Base-by-base conservation (phyloP, 2,888 invertebrate species). In the Sipunculus nudus region DNA sequence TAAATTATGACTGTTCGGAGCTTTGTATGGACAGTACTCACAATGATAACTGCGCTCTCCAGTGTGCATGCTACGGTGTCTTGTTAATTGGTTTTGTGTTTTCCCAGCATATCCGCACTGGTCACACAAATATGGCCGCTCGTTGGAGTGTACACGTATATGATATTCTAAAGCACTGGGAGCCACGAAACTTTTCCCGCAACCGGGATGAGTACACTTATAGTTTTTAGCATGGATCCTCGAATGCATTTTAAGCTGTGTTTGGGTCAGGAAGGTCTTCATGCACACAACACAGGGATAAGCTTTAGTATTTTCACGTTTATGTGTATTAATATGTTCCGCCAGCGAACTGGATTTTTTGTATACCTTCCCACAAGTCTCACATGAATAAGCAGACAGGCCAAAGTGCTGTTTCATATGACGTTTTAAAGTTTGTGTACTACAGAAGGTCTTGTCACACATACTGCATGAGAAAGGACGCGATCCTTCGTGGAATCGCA, bases 91-190 rank as follows among this genome's bases (percentile, higher is more conserved):
- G 32, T 75, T 75, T 38, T 74, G 75, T 2, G 78, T 78, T 41
- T 73, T 74, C 1, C 78, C 77, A 0, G 92, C 91, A 83, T 94
- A 94, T 70, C 88, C 89, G 85, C 94, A 95, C 54, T 92, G 89
- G 52, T 89, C 89, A 78, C 94, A 95, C 73, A 91, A 89, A 84
- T 92, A 94, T 0, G 93, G 93, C 78, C 92, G 74, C 39, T 76
- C 78, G 64, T 91, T 91, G 61, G 92, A 93, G 78, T 94, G 94
- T 0, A 93, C 92, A 54, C 92, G 86, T 67, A 93, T 90, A 83
- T 95, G 94, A 2, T 93, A 92, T 76, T 92, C 92, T 23, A 86
- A 86, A 39, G 94, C 86, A 92, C 93, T 93, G 2, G 92, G 92
- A 31, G 93, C 86, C 16, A 91, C 91, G 85, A 94, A 94, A 67